Evolutionary conservation across 1,140 invertebrate genomes (phyloP).

Genomic region (Diorhabda sublineata): DNA sequence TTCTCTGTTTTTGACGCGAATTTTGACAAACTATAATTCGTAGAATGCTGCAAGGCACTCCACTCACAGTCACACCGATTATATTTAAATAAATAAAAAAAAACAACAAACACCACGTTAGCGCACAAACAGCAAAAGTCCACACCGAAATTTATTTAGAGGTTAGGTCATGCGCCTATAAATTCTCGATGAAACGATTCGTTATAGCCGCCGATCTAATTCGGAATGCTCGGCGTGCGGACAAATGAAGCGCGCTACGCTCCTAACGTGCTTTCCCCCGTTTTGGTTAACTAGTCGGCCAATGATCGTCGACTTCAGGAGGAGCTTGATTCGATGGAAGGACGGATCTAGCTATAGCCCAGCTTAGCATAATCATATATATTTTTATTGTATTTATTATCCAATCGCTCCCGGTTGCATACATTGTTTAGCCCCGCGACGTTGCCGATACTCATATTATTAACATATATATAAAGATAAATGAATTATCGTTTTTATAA

Average conservation of each 20-base stretch:
- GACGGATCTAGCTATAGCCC: slow-evolving; percentile 30
- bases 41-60: slow-evolving; percentile 44
- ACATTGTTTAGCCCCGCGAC: slow-evolving; percentile 31
- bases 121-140: slow-evolving; percentile 6
- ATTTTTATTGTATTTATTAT: slow-evolving; percentile 45
- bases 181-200: slow-evolving; percentile 9
- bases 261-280: slow-evolving; percentile 19
- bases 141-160: slow-evolving; percentile 12
- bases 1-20: slow-evolving; percentile 86
- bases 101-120: slow-evolving; percentile 16
- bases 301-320: slow-evolving; percentile 38
- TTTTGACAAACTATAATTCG: slow-evolving; percentile 64
- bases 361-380: slow-evolving; percentile 42
- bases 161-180: slow-evolving; percentile 21
- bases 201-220: slow-evolving; percentile 7
- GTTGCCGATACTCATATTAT: neutral
- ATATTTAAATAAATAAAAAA: slow-evolving; percentile 3
- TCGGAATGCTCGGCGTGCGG: neutral
- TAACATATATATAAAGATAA: no score
- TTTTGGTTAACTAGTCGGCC: neutral
- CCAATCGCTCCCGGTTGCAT: slow-evolving; percentile 41
- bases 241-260: slow-evolving; percentile 15
- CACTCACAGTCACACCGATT: slow-evolving; percentile 30
- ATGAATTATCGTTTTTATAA: no score
- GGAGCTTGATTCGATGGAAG: slow-evolving; percentile 40